phyloP scores from a whole-genome alignment of 2,888 invertebrate species.

The Elmis aenea region DNA sequence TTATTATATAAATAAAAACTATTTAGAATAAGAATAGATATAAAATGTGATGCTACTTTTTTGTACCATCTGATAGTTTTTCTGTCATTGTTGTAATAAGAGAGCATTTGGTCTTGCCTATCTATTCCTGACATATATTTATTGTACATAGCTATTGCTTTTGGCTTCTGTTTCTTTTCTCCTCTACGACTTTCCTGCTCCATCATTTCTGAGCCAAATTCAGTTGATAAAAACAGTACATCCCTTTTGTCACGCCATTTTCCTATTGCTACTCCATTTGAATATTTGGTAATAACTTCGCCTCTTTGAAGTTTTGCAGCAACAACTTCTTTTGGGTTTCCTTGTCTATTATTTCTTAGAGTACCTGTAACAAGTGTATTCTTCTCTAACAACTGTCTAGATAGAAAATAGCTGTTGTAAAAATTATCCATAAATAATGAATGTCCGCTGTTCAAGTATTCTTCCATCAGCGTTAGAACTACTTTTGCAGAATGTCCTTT shows the following conservation, averaged over 20 bases:
- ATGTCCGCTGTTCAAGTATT: slow-evolving; percentile 19
- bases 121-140: slow-evolving; percentile 21
- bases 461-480: slow-evolving; percentile 21
- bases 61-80: slow-evolving; percentile 21
- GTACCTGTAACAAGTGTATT: slow-evolving; percentile 25
- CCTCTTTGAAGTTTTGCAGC: slow-evolving; percentile 17
- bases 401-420: too few relatives aligned
- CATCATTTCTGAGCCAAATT: slow-evolving; percentile 16
- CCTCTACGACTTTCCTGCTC: slow-evolving; percentile 8
- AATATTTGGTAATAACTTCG: too few relatives aligned
- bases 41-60: slow-evolving; percentile 9
- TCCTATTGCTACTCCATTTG: slow-evolving; percentile 11
- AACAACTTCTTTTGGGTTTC: slow-evolving; percentile 17
- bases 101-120: slow-evolving; percentile 22
- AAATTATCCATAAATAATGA: too few relatives aligned
- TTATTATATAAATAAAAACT: slow-evolving; percentile 1
- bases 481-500: slow-evolving; percentile 26
- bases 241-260: slow-evolving; percentile 26
- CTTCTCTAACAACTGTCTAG: slow-evolving; percentile 20
- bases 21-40: slow-evolving; percentile 1
- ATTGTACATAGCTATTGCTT: slow-evolving; percentile 20
- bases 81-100: slow-evolving; percentile 21
- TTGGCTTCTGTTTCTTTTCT: slow-evolving; percentile 18
- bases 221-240: slow-evolving; percentile 22
- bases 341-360: slow-evolving; percentile 15